phyloP scores from a whole-genome alignment of 1,140 invertebrate genomes.

The Heliconius melpomene region DNA sequence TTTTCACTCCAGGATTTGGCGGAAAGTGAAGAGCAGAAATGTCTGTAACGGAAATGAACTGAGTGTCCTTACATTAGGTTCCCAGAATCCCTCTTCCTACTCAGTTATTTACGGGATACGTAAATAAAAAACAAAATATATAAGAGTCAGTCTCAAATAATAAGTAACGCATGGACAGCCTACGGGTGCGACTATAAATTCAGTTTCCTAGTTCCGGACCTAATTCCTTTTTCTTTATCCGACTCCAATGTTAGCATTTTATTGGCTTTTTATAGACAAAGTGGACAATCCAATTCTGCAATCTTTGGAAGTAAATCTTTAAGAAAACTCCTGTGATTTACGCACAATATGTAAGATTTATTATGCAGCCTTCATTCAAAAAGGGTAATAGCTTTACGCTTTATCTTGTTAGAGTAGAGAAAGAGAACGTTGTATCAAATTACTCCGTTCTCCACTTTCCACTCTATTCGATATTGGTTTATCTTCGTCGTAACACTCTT shows the following conservation, averaged over 20 bases:
- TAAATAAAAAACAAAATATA: not conserved
- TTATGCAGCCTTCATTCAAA: not conserved
- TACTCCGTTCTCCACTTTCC: not conserved
- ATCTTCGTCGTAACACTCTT: too few relatives aligned
- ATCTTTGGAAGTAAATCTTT: conserved; percentile 27
- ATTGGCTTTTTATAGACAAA: conserved; percentile 42
- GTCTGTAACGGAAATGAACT: too few relatives aligned
- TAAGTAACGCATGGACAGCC: conserved; percentile 34
- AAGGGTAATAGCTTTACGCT: not conserved
- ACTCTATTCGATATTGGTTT: not conserved
- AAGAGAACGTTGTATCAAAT: not conserved
- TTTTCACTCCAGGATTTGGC: too few relatives aligned
- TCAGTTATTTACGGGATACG: too few relatives aligned
- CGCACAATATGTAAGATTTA: conserved; percentile 1
- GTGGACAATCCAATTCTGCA: conserved; percentile 36
- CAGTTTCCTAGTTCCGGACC: conserved; percentile 50
- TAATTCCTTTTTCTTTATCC: conserved; percentile 49
- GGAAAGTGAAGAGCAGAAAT: too few relatives aligned
- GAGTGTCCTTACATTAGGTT: too few relatives aligned
- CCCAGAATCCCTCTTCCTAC: too few relatives aligned
- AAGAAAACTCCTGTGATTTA: conserved; percentile 15
- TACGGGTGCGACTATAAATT: conserved; percentile 49
- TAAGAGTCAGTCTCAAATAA: not conserved
- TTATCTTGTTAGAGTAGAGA: not conserved
- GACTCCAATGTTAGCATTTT: conserved; percentile 42